Percentiles rank a stretch among this genome's conserved stretches.
Conservation (phyloP, 2,888 invertebrate species). For the Caenorhabditis parvicauda region DNA sequence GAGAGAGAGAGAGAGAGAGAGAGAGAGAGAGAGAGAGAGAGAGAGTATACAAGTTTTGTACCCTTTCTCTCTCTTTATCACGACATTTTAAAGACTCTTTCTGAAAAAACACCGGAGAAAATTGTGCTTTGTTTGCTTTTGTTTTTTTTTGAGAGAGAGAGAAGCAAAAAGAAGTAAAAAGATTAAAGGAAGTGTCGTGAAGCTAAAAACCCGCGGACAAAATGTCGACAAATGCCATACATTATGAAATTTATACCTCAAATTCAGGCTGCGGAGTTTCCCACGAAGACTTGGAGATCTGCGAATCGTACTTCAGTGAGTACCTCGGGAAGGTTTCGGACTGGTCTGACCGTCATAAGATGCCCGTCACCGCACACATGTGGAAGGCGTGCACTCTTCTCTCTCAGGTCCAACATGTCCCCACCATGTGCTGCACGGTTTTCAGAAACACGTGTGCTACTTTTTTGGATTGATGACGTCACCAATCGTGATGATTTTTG, state of each 20-base stretch:
- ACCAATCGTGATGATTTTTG: no score
- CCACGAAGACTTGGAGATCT: conserved; percentile 41
- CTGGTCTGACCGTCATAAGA: conserved; percentile 39
- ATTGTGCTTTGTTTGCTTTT: neutral
- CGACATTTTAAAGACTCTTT: neutral
- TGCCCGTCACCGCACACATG: conserved; percentile 34
- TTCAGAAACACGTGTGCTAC: conserved; percentile 32
- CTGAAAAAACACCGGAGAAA: no score
- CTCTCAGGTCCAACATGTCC: conserved; percentile 42
- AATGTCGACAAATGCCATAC: no score
- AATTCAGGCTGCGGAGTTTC: conserved; percentile 26
- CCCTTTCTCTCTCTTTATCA: neutral
- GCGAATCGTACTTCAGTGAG: conserved; percentile 43
- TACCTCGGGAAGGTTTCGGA: conserved; percentile 41
- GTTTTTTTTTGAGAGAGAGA: no score
- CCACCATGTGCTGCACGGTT: conserved; percentile 47
- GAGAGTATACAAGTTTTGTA: no score
- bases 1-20: no score
- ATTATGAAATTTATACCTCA: no score
- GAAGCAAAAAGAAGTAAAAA: no score
- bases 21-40: no score
- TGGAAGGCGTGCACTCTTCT: conserved; percentile 48
- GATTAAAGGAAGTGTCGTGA: no score
- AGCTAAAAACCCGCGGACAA: no score
- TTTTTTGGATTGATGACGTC: conserved; percentile 8